Base-by-base conservation (phyloP, 2,888 invertebrate species). In the Anoplius nigerrimus region DNA sequence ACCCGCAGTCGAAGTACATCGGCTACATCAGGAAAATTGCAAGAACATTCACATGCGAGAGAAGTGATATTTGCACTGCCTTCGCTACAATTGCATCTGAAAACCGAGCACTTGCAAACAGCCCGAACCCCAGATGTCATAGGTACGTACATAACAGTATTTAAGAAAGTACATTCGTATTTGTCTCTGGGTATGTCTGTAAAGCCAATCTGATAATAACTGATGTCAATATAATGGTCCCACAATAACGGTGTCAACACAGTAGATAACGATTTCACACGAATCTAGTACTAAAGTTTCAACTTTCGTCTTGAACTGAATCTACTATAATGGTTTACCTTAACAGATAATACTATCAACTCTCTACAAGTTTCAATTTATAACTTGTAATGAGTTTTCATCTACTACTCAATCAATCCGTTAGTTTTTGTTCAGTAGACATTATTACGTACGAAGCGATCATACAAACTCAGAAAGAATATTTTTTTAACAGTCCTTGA, bases 21-120 rank as follows among this genome's bases (percentile, higher is more conserved):
- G 0, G 79, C 88, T 20, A 85, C 89, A 68, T 89, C 90, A 43
- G 90, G 91, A 24, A 94, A 94, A 84, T 89, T 93, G n/a, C 93
- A 93, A 75, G 95, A 95, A 83, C 94, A 93, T 60, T 93, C 94
- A 83, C 97, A 97, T 88, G 94, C 94, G 75, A 92, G 97, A 15
- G 98, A 98, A 91, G 96, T 98, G n/a, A 97, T 98, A 88, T 98
- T 98, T 90, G 97, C 97, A 27, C 90, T 98, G 84, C 98, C 98
- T 0, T 95, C 97, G 69, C 90, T 98, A 84, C 97, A 97, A 90
- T 91, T 98, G 84, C 96, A 97, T 85, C 92, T 98, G 75, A 95
- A 97, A 90, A 98, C 98, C 2, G 95, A 96, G 86, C 98, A 98
- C 88, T 90, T 94, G 74, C 98, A 98, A 90, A 92, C 93, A 0